Conservation (phyloP, 2,797 vertebrate genomes). For the Spinibarbus caldwelli region DNA sequence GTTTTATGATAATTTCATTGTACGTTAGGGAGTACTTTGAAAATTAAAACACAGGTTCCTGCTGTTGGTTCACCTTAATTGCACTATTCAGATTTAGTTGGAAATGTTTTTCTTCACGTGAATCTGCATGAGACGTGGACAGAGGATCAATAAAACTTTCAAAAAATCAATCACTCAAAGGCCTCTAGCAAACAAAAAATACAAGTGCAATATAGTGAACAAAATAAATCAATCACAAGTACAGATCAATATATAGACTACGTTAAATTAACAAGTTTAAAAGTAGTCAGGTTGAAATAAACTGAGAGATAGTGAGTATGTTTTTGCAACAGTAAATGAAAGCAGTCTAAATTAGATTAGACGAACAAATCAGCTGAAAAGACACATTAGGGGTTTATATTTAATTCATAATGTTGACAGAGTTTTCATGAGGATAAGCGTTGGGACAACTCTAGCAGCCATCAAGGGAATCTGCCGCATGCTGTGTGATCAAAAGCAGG, state of each 20-base stretch:
- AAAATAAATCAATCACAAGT: constrained; percentile 8
- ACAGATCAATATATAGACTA: background rate
- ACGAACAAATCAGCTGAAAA: background rate
- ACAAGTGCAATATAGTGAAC: background rate
- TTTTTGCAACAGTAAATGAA: background rate
- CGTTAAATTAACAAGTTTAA: background rate
- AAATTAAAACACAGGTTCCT: background rate
- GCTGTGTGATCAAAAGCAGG: constrained; percentile 35
- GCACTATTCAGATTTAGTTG: background rate
- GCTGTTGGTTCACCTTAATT: background rate
- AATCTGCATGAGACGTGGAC: background rate
- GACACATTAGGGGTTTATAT: constrained; percentile 16
- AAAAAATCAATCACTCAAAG: background rate
- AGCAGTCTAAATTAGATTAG: background rate
- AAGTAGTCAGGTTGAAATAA: background rate
- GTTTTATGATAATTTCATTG: background rate
- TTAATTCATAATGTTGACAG: constrained; percentile 1
- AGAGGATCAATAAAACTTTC: constrained; percentile 10
- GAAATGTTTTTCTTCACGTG: background rate
- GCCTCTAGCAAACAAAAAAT: background rate
- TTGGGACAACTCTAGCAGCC: background rate
- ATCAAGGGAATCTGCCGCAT: background rate
- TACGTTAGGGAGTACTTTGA: background rate
- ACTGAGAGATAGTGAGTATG: background rate
- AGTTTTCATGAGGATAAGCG: background rate